Percentiles rank a stretch among this genome's conserved stretches.
phyloP scores from a whole-genome alignment of 2,888 invertebrate species.

The Dasypogon diadema region DNA sequence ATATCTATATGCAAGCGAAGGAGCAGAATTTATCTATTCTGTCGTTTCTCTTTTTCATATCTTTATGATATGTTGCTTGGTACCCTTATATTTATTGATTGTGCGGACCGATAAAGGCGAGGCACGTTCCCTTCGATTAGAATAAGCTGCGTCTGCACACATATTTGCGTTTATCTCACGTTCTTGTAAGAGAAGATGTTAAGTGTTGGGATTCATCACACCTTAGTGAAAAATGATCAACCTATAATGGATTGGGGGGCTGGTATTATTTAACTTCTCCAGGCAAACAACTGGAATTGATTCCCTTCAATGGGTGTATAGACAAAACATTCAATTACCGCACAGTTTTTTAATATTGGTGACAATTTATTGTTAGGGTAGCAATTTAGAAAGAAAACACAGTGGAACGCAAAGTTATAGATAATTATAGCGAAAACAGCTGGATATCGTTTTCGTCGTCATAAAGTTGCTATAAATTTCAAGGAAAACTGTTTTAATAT shows the following conservation, averaged over 20 bases:
- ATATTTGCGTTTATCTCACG: constrained; percentile 31
- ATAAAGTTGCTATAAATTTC: constrained; percentile 20
- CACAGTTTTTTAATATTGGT: too few species aligned
- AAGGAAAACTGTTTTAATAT: constrained; percentile 28
- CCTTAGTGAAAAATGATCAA: constrained; percentile 39
- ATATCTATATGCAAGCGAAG: not conserved
- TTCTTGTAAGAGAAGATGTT: constrained; percentile 17
- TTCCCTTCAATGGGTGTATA: too few species aligned
- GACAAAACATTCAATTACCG: too few species aligned
- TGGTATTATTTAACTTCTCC: constrained; percentile 20
- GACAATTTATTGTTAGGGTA: too few species aligned
- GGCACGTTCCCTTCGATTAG: constrained; percentile 30
- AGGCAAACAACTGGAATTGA: constrained; percentile 21
- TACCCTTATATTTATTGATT: constrained; percentile 5
- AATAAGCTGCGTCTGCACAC: constrained; percentile 33
- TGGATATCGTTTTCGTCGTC: too few species aligned
- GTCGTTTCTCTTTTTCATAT: constrained; percentile 40
- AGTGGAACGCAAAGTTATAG: too few species aligned
- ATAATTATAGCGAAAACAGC: too few species aligned
- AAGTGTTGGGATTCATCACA: constrained; percentile 34
- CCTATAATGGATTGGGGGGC: constrained; percentile 11
- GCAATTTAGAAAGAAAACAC: too few species aligned
- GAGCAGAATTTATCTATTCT: constrained; percentile 10
- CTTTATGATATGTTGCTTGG: constrained; percentile 29
- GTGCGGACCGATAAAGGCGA: constrained; percentile 10